These are phyloP conservation scores for Atherix ibis DNA, from an alignment of 2,888 invertebrate genomes.

Conservation along the genomic window DNA sequence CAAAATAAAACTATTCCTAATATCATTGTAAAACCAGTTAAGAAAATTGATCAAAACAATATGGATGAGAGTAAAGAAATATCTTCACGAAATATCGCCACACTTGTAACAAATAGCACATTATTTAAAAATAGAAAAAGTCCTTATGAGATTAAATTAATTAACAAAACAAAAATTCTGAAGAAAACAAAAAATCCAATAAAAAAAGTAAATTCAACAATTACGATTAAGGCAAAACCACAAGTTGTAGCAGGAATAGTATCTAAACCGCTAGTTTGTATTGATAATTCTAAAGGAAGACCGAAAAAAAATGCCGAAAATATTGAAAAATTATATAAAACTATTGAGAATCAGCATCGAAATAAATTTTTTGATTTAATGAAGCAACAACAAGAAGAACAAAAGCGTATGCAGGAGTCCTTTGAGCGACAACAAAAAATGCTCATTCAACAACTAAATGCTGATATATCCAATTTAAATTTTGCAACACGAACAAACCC, in stretches of 20 bases:
- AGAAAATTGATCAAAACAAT: neutral
- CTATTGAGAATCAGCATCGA: slow-evolving; percentile 45
- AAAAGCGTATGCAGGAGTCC: slow-evolving; percentile 42
- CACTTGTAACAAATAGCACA: slow-evolving; percentile 2
- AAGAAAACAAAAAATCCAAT: slow-evolving; percentile 11
- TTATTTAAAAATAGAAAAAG: slow-evolving; percentile 13
- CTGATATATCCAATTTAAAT: slow-evolving; percentile 16
- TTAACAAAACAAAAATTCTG: slow-evolving; percentile 9
- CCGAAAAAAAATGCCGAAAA: neutral
- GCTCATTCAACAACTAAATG: slow-evolving; percentile 32
- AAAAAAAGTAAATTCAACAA: slow-evolving; percentile 2
- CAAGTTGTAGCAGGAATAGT: neutral
- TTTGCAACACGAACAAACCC: too few species aligned
- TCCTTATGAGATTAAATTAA: slow-evolving; percentile 13
- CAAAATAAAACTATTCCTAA: neutral
- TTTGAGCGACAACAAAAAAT: slow-evolving; percentile 50
- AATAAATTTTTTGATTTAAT: slow-evolving; percentile 45
- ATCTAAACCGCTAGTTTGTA: neutral
- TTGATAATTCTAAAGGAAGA: neutral
- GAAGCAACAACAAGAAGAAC: slow-evolving; percentile 47
- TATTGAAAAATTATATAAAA: slow-evolving; percentile 8
- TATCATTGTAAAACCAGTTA: neutral
- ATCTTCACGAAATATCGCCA: slow-evolving; percentile 1
- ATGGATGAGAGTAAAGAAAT: neutral
- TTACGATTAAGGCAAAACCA: slow-evolving; percentile 5